Evolutionary conservation across 2,113 vertebrate species (phyloP), one percentile per base, ranked within the genome.

Genomic region (Hippocampus mohnikei): DNA sequence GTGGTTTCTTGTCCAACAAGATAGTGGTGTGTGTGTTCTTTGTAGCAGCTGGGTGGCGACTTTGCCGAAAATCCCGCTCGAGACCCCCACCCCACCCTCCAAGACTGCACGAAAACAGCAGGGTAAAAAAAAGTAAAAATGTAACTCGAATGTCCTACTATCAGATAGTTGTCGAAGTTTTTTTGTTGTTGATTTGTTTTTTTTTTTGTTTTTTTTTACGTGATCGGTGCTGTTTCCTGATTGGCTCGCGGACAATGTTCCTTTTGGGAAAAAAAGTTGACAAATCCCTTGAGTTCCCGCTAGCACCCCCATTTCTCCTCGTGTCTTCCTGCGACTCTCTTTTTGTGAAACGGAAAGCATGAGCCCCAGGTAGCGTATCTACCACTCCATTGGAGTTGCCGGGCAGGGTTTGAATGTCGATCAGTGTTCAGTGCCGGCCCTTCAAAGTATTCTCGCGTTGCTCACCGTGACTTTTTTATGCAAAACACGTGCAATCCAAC

Each of bases 21-120:
- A 79, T 62, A 8, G 46, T 37, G 40, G 92, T 92, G 92, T 91
- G 92, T 93, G 90, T 93, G 92, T 93, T 92, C 73, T 53, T 81
- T 91, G 90, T 94, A 93, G 87, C 77, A 85, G 79, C 85, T 79
- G 77, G 81, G 82, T 80, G 90, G 94, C 90, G 74, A 81, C 81
- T 15, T 18, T 16, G 16, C 46, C 84, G 91, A 91, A 73, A 80
- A 37, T 88, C 27, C 85, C 90, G 75, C 89, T 92, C 85, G 41
- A 42, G 42, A 44, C 84, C 77, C 86, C 91, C 92, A 93, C 93
- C 91, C 85, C 85, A 86, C 91, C 91, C 89, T 5, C 53, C 23
- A 15, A 15, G 55, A 27, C 89, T 79, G 76, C 75, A 58, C 42
- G 72, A 84, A 70, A 23, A 58, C 85, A 85, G 83, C 87, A 89